Evolutionary conservation across 2,113 vertebrate species (phyloP).

Genomic region (Acrocephalus kingi): DNA sequence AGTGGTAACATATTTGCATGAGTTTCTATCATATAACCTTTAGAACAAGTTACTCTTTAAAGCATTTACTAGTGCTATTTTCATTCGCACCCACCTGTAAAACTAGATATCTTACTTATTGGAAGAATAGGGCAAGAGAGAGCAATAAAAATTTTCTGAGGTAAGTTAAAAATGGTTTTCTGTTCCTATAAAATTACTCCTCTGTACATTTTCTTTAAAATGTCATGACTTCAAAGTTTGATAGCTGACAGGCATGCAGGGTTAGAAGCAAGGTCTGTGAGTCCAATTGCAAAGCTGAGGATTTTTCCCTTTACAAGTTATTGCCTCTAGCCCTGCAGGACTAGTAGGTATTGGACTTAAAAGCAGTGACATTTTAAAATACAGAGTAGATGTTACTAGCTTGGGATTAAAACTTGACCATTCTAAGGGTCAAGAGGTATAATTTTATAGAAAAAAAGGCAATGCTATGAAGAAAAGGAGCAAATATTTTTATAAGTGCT

Average conservation of each 20-base stretch:
- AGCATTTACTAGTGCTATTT: background rate
- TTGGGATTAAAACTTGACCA: slow-evolving; percentile 5
- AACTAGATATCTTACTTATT: background rate
- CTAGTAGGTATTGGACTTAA: slow-evolving; percentile 7
- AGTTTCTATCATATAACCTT: background rate
- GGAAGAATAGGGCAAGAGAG: background rate
- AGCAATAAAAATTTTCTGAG: background rate
- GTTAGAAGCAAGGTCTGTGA: slow-evolving; percentile 7
- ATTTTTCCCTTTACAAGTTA: slow-evolving; percentile 17
- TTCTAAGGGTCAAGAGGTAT: background rate
- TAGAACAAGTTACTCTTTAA: background rate
- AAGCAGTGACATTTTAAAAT: slow-evolving; percentile 50
- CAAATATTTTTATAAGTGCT: background rate
- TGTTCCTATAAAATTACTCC: slow-evolving; percentile 1
- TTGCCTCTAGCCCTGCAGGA: slow-evolving; percentile 8
- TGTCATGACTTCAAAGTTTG: slow-evolving; percentile 44
- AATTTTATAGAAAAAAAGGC: background rate
- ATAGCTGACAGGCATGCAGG: slow-evolving; percentile 21
- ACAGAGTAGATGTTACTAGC: background rate
- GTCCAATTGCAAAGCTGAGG: slow-evolving; percentile 17
- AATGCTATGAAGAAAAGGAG: background rate
- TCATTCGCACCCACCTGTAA: background rate
- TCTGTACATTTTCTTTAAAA: slow-evolving; percentile 24
- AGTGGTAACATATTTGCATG: background rate
- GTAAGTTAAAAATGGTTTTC: background rate